Base-by-base conservation (phyloP, 1,140 invertebrate species). In the Elymnias hypermnestra region DNA sequence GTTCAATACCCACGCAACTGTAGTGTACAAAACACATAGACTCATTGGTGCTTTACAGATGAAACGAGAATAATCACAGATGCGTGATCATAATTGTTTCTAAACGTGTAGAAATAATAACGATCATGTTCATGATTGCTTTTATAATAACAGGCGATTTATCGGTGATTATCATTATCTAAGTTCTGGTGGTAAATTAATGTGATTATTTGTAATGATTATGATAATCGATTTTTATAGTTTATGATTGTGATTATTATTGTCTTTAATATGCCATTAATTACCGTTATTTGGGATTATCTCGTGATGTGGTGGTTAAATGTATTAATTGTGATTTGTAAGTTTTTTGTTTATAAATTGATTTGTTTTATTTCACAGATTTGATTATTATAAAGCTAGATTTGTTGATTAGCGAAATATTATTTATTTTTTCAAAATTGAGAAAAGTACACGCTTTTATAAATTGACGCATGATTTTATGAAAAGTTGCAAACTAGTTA, bases 1-100 rank as follows among this genome's bases (percentile, higher is more conserved):
- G 25, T 8, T 5, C 23, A 3, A 39, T 10, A 21, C n/a, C n/a
- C n/a, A n/a, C n/a, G n/a, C n/a, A n/a, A n/a, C n/a, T 21, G 33
- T 36, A 36, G 17, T 36, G 17, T 36, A 36, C 18, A 21, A 36
- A 36, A 36, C n/a, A 10, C 18, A 36, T 18, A 36, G 33, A 36
- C 33, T 12, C 19, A 36, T 36, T 36, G 33, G 17, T 36, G 33
- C 33, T 36, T 36, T 19, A 21, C 33, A 15, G 33, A n/a, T 8
- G 18, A 36, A 36, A 19, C 19, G 33, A 5, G 9, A 36, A 36
- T 19, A 36, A 36, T 19, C 33, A 36, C 19, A 10, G 3, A 15
- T 33, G 12, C 19, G 18, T 23, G 36, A 25, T 23, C 23, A 38
- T 25, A 8, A 33, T 33, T 33, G 29, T 33, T 33, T 33, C 29